Base-by-base conservation (phyloP, 1,140 invertebrate genomes). In the Bombus soroeensis region DNA sequence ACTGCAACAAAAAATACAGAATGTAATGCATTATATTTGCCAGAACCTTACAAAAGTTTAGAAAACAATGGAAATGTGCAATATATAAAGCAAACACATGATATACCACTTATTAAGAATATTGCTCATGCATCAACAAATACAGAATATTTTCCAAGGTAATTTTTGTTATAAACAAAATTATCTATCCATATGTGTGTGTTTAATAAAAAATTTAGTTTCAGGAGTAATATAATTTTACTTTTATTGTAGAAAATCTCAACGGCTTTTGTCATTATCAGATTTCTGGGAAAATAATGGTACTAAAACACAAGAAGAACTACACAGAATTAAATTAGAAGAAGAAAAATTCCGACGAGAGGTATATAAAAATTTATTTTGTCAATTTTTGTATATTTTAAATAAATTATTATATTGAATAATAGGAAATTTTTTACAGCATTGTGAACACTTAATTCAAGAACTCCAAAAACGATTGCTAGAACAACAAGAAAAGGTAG, bases 381-480 rank as follows among this genome's bases (percentile, higher is more conserved):
- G 32, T 71, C 8, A 62, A 37, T 34, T 88, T 79, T 70, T 47
- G 2, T 47, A 3, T 25, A 68, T 83, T 72, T 64, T 74, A 57
- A 83, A 68, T 81, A 70, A 75, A 66, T 39, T 78, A 32, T 41
- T 41, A 5, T 62, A 80, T 34, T 41, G 10, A 34, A 71, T 59
- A 53, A 53, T 68, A 68, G 15, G 72, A 77, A 78, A 47, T 25
- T 32, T 41, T 37, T 66, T 95, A 10, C 92, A 98, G 96, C 97
- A 98, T 92, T 97, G 97, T 92, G 97, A 98, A 93, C 95, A 97
- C 86, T 95, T 97, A 84, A 97, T 98, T 64, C 97, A 97, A 91
- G 95, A 97, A 64, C 92, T 98, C 2, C 97, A 98, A 92, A 96
- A 96, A 81, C 96, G 96, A 85, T 93, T 97, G 75, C 93, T 98